Evolutionary conservation across 2,888 invertebrate species (phyloP).

Genomic region (Rhingia rostrata): DNA sequence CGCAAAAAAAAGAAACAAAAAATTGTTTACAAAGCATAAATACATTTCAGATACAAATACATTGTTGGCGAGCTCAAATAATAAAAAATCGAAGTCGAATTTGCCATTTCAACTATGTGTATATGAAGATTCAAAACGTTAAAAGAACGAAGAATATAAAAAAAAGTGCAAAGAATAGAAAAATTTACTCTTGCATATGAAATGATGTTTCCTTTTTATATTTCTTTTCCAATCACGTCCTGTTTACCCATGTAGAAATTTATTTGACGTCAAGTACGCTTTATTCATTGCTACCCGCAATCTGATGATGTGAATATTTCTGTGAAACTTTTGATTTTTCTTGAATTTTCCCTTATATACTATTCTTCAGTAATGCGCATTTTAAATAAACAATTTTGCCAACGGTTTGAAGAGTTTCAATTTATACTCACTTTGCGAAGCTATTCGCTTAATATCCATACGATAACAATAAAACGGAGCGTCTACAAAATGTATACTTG

Average conservation of each 20-base stretch:
- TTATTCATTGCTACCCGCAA: conserved; percentile 63
- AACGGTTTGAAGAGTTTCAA: conserved; percentile 26
- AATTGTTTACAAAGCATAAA: conserved; percentile 28
- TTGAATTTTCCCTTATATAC: conserved; percentile 46
- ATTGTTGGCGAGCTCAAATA: conserved; percentile 43
- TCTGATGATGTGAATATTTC: conserved; percentile 68
- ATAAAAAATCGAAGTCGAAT: conserved; percentile 49
- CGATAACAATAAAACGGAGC: neutral
- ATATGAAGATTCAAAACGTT: conserved; percentile 33
- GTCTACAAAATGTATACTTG: neutral
- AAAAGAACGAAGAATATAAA: conserved; percentile 23
- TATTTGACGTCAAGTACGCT: conserved; percentile 69
- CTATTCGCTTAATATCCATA: conserved; percentile 5
- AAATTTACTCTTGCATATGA: conserved; percentile 59
- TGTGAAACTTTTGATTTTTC: conserved; percentile 55
- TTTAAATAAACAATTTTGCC: conserved; percentile 55
- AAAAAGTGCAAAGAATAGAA: conserved; percentile 45
- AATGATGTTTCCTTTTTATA: conserved; percentile 67
- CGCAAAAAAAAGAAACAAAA: neutral
- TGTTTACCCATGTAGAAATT: conserved; percentile 71
- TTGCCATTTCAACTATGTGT: conserved; percentile 29
- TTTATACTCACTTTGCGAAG: conserved; percentile 21
- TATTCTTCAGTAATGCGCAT: conserved; percentile 47
- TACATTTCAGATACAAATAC: neutral
- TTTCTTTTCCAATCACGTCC: conserved; percentile 71